Conservation (phyloP, 2,888 invertebrate genomes). For the Tribolium freemani region DNA sequence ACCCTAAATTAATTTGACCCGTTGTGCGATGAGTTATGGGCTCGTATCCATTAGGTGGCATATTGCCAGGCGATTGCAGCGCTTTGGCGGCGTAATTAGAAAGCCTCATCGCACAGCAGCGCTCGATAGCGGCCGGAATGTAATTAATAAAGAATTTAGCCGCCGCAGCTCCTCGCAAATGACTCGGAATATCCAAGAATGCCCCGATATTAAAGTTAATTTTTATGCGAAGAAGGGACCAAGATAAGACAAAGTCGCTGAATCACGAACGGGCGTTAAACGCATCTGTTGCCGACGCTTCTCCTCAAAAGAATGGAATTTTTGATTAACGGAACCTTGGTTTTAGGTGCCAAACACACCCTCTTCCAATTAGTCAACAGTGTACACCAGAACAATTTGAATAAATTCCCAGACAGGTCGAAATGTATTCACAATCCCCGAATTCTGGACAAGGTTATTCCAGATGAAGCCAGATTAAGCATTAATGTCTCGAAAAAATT, state of each 20-base stretch:
- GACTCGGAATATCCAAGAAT: slow-evolving; percentile 46
- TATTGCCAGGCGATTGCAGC: slow-evolving; percentile 66
- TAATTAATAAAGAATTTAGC: slow-evolving; percentile 66
- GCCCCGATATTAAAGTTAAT: slow-evolving; percentile 56
- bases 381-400: background rate
- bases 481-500: slow-evolving; percentile 1
- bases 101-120: slow-evolving; percentile 56
- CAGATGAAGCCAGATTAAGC: background rate
- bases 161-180: slow-evolving; percentile 55
- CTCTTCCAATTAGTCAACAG: background rate
- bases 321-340: background rate
- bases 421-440: background rate
- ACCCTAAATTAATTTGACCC: slow-evolving; percentile 65
- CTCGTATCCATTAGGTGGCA: slow-evolving; percentile 66
- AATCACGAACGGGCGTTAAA: slow-evolving; percentile 1
- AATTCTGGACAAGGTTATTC: background rate
- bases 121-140: slow-evolving; percentile 60
- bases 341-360: background rate
- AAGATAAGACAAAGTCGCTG: slow-evolving; percentile 1
- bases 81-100: slow-evolving; percentile 64
- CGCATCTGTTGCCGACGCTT: slow-evolving; percentile 12
- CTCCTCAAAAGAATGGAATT: background rate
- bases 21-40: slow-evolving; percentile 64
- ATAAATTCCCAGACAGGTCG: background rate
- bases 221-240: slow-evolving; percentile 42